These are phyloP conservation scores for Ormyrus labotus DNA, from an alignment of 2,888 invertebrate genomes.

Conservation along the genomic window DNA sequence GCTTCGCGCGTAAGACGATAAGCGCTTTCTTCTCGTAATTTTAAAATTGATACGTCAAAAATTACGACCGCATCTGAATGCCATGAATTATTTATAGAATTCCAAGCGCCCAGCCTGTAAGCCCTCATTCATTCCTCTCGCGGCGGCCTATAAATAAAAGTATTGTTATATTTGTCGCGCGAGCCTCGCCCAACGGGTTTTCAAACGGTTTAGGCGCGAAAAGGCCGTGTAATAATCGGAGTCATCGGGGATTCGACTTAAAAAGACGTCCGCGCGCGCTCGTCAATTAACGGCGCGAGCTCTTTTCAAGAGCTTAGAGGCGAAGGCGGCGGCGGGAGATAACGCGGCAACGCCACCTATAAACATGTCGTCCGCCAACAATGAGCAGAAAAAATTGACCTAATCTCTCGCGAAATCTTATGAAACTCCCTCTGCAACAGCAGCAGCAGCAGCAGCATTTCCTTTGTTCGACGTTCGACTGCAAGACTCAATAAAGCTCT, in stretches of 20 bases:
- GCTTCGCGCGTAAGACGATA: too few relatives aligned
- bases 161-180: too few relatives aligned
- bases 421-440: constrained; percentile 19
- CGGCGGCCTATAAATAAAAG: too few relatives aligned
- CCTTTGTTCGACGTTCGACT: constrained; percentile 42
- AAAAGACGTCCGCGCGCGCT: neutral
- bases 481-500: constrained; percentile 48
- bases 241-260: neutral
- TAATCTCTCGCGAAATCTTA: constrained; percentile 48
- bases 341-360: constrained; percentile 21
- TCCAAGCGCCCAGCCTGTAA: too few relatives aligned
- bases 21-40: too few relatives aligned
- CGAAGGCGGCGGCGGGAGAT: neutral
- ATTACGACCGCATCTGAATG: too few relatives aligned
- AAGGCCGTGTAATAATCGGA: neutral
- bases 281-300: constrained; percentile 17
- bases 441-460: neutral
- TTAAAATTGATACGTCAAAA: too few relatives aligned
- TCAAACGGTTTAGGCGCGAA: neutral
- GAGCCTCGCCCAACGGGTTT: neutral
- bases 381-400: constrained; percentile 38
- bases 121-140: too few relatives aligned
- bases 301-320: too few relatives aligned
- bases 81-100: too few relatives aligned
- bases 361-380: constrained; percentile 41